A percentile compares a stretch with the other conserved stretches of the same genome.
These are phyloP conservation scores for Hemichromis elongatus DNA, from an alignment of 2,113 vertebrate genomes.

Conservation along the genomic window DNA sequence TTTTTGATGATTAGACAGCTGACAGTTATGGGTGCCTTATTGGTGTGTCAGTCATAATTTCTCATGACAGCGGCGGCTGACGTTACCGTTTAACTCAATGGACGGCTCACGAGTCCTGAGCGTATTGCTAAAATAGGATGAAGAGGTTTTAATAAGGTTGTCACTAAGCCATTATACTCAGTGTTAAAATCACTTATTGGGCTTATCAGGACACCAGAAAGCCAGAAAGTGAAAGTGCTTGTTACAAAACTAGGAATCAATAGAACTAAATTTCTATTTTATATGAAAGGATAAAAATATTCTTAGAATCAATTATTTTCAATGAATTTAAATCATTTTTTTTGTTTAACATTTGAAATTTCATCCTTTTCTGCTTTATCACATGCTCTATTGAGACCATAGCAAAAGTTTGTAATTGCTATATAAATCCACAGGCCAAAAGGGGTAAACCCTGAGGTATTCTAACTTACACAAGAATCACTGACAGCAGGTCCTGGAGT, in stretches of 20 bases:
- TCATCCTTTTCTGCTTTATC: not conserved
- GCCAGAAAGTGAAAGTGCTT: not conserved
- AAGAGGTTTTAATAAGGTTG: constrained; percentile 44
- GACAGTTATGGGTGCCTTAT: not conserved
- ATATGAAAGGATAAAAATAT: not conserved
- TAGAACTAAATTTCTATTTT: not conserved
- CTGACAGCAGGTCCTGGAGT: too few relatives aligned
- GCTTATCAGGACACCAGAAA: not conserved
- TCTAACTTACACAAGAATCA: too few relatives aligned
- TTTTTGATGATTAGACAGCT: constrained; percentile 4
- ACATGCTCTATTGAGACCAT: not conserved
- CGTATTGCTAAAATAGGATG: constrained; percentile 46
- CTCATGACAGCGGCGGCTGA: constrained; percentile 23
- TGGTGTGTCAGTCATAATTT: constrained; percentile 26
- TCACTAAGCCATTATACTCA: constrained; percentile 17
- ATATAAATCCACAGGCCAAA: not conserved
- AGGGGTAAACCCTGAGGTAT: too few relatives aligned
- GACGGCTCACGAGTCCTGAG: constrained; percentile 31
- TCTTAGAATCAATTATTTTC: not conserved
- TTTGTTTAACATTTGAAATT: not conserved
- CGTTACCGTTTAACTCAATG: constrained; percentile 8
- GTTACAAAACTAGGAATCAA: not conserved
- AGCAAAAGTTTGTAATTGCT: not conserved
- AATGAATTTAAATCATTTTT: not conserved
- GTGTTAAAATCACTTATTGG: not conserved